Evolutionary conservation across 2,888 invertebrate species (phyloP).

Genomic region (Eupithecia dodoneata): DNA sequence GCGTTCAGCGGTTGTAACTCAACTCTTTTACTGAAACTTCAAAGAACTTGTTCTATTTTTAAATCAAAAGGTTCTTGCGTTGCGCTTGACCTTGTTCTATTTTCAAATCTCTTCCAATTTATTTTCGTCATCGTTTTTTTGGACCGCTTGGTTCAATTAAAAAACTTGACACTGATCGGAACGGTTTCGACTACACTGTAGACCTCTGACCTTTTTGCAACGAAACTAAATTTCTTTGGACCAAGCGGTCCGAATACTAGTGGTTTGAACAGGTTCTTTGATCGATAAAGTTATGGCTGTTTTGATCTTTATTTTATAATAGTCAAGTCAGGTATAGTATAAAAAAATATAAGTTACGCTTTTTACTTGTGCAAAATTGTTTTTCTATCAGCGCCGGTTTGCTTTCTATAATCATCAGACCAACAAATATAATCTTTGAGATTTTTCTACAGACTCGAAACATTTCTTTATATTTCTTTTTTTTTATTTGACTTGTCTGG

Average conservation of each 20-base stretch:
- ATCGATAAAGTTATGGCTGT: neutral
- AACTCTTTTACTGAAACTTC: neutral
- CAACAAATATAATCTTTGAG: neutral
- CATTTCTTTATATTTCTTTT: neutral
- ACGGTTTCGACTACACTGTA: conserved; percentile 60
- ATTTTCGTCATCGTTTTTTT: conserved; percentile 28
- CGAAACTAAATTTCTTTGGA: conserved; percentile 71
- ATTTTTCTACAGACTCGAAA: neutral
- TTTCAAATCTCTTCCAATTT: conserved; percentile 24
- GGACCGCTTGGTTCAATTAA: conserved; percentile 57
- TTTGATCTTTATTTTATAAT: neutral
- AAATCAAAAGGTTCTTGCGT: neutral
- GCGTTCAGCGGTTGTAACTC: neutral
- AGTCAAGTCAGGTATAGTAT: neutral
- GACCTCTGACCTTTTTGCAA: conserved; percentile 69
- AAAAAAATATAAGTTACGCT: neutral
- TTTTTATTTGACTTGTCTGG: neutral
- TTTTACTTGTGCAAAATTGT: neutral
- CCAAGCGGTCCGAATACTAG: conserved; percentile 50
- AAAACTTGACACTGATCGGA: conserved; percentile 61
- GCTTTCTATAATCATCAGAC: neutral
- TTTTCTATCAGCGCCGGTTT: neutral
- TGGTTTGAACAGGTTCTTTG: conserved; percentile 37
- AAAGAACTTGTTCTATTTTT: neutral
- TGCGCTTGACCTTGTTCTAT: neutral